Conservation (phyloP, 2,113 vertebrate genomes). For the Xiphias gladius region DNA sequence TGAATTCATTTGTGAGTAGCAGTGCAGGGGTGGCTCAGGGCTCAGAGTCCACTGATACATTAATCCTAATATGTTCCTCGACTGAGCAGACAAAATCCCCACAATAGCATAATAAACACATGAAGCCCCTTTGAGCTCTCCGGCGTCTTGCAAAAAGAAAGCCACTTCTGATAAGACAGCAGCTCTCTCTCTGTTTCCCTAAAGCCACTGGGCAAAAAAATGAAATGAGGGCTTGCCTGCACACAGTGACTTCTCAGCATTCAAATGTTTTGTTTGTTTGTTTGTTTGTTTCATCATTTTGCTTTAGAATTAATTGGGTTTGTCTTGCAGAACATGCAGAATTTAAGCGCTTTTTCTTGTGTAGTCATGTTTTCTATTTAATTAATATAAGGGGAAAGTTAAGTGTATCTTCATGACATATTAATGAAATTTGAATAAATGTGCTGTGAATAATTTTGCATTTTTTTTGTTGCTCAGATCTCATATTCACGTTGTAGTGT, state of each 20-base stretch:
- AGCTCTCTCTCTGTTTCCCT: constrained; percentile 11
- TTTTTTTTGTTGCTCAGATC: background rate
- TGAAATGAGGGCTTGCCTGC: background rate
- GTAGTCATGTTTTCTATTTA: background rate
- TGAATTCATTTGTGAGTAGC: constrained; percentile 50
- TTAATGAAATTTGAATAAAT: background rate
- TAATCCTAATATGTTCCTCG: constrained; percentile 54
- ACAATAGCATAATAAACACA: constrained; percentile 64
- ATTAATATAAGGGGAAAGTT: background rate
- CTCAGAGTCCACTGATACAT: constrained; percentile 49
- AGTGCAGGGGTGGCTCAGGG: constrained; percentile 29
- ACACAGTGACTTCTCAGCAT: constrained; percentile 21
- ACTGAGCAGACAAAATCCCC: constrained; percentile 44
- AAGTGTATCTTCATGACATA: background rate
- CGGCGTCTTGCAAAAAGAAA: constrained; percentile 29
- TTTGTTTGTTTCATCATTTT: background rate
- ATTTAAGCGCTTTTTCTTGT: background rate
- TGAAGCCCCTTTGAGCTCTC: constrained; percentile 37
- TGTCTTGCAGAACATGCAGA: background rate
- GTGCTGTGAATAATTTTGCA: background rate
- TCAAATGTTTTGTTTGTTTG: background rate
- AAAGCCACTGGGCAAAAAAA: constrained; percentile 26
- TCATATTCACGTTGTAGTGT: background rate
- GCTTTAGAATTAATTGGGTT: constrained; percentile 4
- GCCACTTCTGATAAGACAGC: constrained; percentile 31